These are phyloP conservation scores for Coelopa frigida DNA, from an alignment of 1,140 invertebrate genomes.

Conservation along the genomic window DNA sequence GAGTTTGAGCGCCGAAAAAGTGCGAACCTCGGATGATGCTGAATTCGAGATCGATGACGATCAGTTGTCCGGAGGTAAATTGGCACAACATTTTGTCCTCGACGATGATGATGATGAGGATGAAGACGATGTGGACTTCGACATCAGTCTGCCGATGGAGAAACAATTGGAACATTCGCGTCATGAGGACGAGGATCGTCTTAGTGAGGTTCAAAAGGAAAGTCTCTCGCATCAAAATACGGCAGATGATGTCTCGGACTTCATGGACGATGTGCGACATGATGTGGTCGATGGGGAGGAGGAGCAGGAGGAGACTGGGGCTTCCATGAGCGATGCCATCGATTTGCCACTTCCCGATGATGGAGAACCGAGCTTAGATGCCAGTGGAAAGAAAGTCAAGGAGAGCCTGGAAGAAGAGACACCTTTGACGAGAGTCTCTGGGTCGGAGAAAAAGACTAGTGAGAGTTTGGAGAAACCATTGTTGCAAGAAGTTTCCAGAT, in stretches of 20 bases:
- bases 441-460: too few species aligned
- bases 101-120: slow-evolving; percentile 21
- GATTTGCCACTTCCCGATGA: too few species aligned
- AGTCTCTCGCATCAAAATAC: slow-evolving; percentile 35
- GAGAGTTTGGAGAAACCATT: too few species aligned
- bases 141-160: slow-evolving; percentile 18
- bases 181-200: too few species aligned
- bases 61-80: slow-evolving; percentile 31
- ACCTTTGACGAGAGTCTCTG: too few species aligned
- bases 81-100: slow-evolving; percentile 36
- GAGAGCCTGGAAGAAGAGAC: too few species aligned
- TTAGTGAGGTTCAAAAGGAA: slow-evolving; percentile 5
- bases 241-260: slow-evolving; percentile 38
- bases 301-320: too few species aligned
- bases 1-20: slow-evolving; percentile 13
- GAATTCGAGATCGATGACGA: slow-evolving; percentile 36
- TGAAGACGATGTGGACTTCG: slow-evolving; percentile 11
- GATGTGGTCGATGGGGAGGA: background rate
- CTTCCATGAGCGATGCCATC: too few species aligned
- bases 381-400: too few species aligned
- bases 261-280: slow-evolving; percentile 24
- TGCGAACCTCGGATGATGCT: slow-evolving; percentile 21
- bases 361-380: too few species aligned
- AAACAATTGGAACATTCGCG: slow-evolving; percentile 29
- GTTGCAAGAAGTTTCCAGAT: too few species aligned